phyloP scores from a whole-genome alignment of 1,140 invertebrate species.

The Drosophila navojoa region DNA sequence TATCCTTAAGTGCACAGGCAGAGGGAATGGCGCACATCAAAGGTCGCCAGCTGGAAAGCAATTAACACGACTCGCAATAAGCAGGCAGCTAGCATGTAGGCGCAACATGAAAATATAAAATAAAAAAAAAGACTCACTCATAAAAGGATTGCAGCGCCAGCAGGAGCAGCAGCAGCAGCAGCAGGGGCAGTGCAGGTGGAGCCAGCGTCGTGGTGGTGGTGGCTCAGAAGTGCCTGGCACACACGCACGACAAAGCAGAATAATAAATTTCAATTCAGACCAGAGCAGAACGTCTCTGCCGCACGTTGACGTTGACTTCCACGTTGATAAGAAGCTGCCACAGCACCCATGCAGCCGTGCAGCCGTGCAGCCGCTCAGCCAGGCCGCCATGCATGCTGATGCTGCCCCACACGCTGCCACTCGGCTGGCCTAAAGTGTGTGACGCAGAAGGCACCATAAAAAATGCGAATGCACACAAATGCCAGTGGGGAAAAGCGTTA shows the following conservation, averaged over 20 bases:
- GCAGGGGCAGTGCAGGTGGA: background rate
- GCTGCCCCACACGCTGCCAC: background rate
- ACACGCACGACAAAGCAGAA: constrained; percentile 78
- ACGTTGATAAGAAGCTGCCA: constrained; percentile 70
- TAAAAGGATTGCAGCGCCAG: constrained; percentile 39
- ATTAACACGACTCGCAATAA: constrained; percentile 65
- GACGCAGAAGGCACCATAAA: constrained; percentile 3
- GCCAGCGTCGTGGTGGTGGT: background rate
- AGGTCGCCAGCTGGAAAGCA: constrained; percentile 72
- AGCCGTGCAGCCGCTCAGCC: background rate
- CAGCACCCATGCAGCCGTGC: constrained; percentile 1
- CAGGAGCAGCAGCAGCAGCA: no score
- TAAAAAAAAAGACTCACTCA: constrained; percentile 38
- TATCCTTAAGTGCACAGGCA: constrained; percentile 70
- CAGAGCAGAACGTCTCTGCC: constrained; percentile 58
- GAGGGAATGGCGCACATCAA: constrained; percentile 64
- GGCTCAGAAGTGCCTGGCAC: constrained; percentile 50
- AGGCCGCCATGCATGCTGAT: constrained; percentile 18
- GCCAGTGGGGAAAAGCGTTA: constrained; percentile 31
- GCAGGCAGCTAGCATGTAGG: constrained; percentile 14
- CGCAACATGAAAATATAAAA: constrained; percentile 43
- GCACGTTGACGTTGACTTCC: constrained; percentile 50
- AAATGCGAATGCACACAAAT: constrained; percentile 38
- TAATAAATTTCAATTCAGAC: constrained; percentile 81
- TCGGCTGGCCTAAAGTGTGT: constrained; percentile 33